Conservation (phyloP, 2,113 vertebrate species). For the Propithecus coquereli region DNA sequence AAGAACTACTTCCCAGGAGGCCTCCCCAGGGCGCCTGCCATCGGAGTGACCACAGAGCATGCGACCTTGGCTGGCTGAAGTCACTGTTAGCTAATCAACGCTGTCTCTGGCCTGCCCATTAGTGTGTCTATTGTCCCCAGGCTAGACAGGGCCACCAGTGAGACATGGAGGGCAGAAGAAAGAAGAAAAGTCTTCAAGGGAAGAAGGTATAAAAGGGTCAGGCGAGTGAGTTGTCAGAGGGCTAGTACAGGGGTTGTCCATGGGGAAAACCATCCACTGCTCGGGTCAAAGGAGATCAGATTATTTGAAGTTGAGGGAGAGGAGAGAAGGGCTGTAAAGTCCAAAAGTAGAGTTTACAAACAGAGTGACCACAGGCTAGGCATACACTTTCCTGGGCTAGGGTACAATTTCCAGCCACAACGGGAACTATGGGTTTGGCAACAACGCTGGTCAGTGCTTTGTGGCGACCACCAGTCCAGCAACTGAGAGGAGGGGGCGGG, state of each 20-base stretch:
- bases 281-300: background rate
- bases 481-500: background rate
- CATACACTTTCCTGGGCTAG: background rate
- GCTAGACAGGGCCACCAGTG: background rate
- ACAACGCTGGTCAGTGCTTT: background rate
- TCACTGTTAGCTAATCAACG: background rate
- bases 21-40: background rate
- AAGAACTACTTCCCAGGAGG: background rate
- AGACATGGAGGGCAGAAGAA: background rate
- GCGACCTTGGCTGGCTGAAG: background rate
- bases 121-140: background rate
- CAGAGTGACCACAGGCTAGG: background rate
- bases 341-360: background rate
- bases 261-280: background rate
- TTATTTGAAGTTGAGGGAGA: background rate
- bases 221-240: background rate
- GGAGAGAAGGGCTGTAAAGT: background rate
- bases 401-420: background rate
- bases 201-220: background rate
- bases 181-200: background rate
- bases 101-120: background rate
- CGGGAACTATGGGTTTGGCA: background rate
- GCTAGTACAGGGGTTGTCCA: accelerated
- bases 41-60: background rate
- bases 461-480: background rate